Evolutionary conservation across 1,140 invertebrate genomes (phyloP).

Genomic region (Solen grandis): DNA sequence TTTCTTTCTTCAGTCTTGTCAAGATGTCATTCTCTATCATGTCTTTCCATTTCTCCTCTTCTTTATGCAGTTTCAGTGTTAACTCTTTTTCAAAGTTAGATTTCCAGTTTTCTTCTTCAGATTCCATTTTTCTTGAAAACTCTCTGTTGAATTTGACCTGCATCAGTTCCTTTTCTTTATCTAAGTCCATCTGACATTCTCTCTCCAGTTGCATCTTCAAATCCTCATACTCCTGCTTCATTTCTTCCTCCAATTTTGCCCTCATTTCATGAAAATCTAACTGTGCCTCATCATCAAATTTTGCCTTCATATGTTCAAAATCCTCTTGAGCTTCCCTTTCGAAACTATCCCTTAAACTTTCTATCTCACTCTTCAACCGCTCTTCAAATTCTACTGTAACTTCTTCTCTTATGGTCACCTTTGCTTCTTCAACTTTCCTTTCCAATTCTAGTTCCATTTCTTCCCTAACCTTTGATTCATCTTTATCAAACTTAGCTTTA

Average conservation of each 20-base stretch:
- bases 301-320: slow-evolving; percentile 49
- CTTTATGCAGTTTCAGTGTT: slow-evolving; percentile 15
- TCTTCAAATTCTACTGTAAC: slow-evolving; percentile 46
- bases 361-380: slow-evolving; percentile 34
- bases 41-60: slow-evolving; percentile 40
- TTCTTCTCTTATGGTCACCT: slow-evolving; percentile 4
- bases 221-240: slow-evolving; percentile 7
- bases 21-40: slow-evolving; percentile 45
- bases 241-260: slow-evolving; percentile 40
- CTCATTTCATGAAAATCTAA: slow-evolving; percentile 46
- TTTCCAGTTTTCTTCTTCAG: slow-evolving; percentile 35
- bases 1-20: slow-evolving; percentile 21
- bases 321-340: slow-evolving; percentile 40
- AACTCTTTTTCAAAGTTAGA: slow-evolving; percentile 38
- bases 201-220: slow-evolving; percentile 31
- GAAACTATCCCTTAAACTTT: slow-evolving; percentile 30
- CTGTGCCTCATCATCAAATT: slow-evolving; percentile 41
- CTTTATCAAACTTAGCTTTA: neutral
- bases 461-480: neutral
- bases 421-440: neutral
- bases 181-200: slow-evolving; percentile 37
- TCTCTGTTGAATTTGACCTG: slow-evolving; percentile 35
- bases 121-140: slow-evolving; percentile 15
- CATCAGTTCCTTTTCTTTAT: slow-evolving; percentile 41
- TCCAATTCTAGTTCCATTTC: neutral